phyloP scores from a whole-genome alignment of 2,888 invertebrate species.

The Alentia gelatinosa region DNA sequence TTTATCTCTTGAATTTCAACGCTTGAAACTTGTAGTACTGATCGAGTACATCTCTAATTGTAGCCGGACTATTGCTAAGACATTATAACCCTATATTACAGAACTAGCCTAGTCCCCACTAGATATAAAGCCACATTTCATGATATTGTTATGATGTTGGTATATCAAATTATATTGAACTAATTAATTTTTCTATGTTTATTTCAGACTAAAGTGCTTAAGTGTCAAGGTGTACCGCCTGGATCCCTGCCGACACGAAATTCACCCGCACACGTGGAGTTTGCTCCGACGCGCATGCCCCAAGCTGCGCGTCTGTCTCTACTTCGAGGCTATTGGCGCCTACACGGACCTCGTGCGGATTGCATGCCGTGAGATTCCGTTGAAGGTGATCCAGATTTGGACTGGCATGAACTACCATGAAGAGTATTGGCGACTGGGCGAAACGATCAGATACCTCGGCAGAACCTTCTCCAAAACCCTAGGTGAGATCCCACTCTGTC shows the following conservation, averaged over 20 bases:
- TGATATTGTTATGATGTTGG: too few species aligned
- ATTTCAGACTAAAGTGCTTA: neutral
- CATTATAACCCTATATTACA: too few species aligned
- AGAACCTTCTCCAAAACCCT: slow-evolving; percentile 64
- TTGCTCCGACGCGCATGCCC: slow-evolving; percentile 67
- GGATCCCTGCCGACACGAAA: slow-evolving; percentile 73
- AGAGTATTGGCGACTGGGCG: slow-evolving; percentile 68
- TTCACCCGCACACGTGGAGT: slow-evolving; percentile 68
- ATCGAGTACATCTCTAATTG: too few species aligned
- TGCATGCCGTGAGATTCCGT: slow-evolving; percentile 69
- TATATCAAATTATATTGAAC: too few species aligned
- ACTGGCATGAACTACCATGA: slow-evolving; percentile 71
- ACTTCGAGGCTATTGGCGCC: slow-evolving; percentile 71
- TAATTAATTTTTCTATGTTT: too few species aligned
- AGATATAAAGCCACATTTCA: too few species aligned
- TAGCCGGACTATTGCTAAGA: too few species aligned
- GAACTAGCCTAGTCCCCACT: too few species aligned
- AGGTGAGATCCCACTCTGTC: too few species aligned
- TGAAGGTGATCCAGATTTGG: slow-evolving; percentile 73
- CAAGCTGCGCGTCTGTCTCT: slow-evolving; percentile 67
- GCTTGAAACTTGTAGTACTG: too few species aligned
- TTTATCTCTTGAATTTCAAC: too few species aligned
- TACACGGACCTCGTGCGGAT: slow-evolving; percentile 65
- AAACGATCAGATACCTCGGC: slow-evolving; percentile 68
- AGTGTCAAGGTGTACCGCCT: slow-evolving; percentile 65